Evolutionary conservation across 2,113 vertebrate species (phyloP).

Genomic region (Donacobius atricapilla): DNA sequence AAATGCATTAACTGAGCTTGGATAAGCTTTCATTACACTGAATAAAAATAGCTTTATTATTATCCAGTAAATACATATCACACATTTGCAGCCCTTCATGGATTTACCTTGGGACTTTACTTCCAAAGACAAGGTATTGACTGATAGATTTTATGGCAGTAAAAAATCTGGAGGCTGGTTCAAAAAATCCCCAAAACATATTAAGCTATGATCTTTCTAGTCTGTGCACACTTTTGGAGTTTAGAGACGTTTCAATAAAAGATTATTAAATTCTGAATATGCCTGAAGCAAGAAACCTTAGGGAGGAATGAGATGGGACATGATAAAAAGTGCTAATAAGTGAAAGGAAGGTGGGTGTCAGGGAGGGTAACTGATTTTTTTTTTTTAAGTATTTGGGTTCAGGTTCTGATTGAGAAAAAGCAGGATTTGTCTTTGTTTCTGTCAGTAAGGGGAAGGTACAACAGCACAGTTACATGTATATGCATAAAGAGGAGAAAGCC

Average conservation of each 20-base stretch:
- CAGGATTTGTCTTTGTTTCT: background rate
- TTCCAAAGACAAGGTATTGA: background rate
- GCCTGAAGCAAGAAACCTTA: background rate
- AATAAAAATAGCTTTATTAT: background rate
- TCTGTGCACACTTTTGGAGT: background rate
- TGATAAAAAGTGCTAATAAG: background rate
- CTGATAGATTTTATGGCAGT: background rate
- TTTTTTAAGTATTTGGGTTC: background rate
- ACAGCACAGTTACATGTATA: background rate
- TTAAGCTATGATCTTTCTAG: background rate
- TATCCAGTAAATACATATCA: background rate
- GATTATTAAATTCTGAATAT: background rate
- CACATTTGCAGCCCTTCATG: background rate
- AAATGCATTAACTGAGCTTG: background rate
- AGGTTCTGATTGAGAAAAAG: background rate
- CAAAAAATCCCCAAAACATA: background rate
- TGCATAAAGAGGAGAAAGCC: background rate
- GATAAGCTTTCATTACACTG: background rate
- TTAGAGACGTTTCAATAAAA: background rate
- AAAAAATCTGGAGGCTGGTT: background rate
- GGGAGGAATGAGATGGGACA: background rate
- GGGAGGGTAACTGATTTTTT: accelerated
- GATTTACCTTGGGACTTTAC: background rate
- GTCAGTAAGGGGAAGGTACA: background rate
- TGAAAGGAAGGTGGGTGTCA: background rate